Conservation (phyloP, 2,797 vertebrate genomes). For the Gymnoscopelus braueri region DNA sequence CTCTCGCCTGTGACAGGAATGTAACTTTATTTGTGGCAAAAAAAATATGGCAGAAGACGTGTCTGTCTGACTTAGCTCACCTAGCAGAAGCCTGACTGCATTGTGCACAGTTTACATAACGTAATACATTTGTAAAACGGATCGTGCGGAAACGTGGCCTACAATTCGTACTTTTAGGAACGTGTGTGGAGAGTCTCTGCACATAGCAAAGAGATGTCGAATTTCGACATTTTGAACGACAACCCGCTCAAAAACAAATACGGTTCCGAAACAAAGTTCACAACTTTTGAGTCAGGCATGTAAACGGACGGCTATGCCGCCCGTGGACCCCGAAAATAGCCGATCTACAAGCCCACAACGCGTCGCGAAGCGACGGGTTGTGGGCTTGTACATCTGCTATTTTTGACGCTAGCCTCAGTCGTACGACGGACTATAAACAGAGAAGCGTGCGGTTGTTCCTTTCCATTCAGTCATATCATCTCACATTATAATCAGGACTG, state of each 20-base stretch:
- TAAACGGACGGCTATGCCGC: slow-evolving; percentile 50
- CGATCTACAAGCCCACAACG: too few species aligned
- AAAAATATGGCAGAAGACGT: slow-evolving; percentile 51
- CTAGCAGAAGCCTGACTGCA: slow-evolving; percentile 46
- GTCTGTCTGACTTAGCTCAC: slow-evolving; percentile 10
- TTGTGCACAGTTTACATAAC: slow-evolving; percentile 56
- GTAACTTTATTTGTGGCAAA: slow-evolving; percentile 49
- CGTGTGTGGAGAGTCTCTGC: not conserved
- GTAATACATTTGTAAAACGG: not conserved
- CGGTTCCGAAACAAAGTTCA: not conserved
- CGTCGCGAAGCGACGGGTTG: too few species aligned
- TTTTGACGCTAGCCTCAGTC: not conserved
- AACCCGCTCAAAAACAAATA: too few species aligned
- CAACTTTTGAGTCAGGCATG: slow-evolving; percentile 64
- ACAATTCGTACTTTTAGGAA: rapidly evolving
- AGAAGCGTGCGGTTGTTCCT: not conserved
- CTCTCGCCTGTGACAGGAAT: slow-evolving; percentile 36
- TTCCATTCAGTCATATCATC: not conserved
- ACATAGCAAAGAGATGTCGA: not conserved
- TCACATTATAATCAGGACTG: too few species aligned
- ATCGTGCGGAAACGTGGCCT: rapidly evolving
- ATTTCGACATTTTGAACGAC: too few species aligned
- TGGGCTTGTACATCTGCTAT: too few species aligned
- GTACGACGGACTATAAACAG: too few species aligned
- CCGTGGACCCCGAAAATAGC: too few species aligned